Conservation (phyloP, 1,140 invertebrate genomes). For the Cyclargus thomasi region DNA sequence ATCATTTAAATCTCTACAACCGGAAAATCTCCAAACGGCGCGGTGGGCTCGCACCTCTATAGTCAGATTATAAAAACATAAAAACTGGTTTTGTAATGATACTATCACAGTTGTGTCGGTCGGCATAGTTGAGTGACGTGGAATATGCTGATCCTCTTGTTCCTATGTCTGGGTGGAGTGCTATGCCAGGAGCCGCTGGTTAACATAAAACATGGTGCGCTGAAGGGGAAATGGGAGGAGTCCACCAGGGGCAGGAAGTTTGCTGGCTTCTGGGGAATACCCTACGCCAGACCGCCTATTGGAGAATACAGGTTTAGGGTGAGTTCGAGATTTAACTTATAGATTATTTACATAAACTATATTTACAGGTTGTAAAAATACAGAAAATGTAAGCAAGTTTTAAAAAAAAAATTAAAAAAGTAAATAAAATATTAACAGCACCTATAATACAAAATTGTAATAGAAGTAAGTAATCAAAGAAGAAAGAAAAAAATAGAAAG, state of each 20-base stretch:
- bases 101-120: neutral
- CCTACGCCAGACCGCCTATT: conserved; percentile 77
- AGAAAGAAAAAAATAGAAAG: no score
- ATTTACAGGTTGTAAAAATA: no score
- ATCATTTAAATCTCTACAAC: no score
- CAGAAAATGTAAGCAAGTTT: no score
- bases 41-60: neutral
- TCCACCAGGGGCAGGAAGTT: conserved; percentile 56
- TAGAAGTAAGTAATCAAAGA: no score
- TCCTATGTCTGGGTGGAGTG: neutral
- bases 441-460: no score
- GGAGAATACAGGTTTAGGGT: conserved; percentile 75
- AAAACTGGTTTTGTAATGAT: neutral
- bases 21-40: no score
- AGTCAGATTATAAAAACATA: neutral
- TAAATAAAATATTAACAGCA: no score
- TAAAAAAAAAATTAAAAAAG: no score
- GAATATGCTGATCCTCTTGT: neutral
- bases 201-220: conserved; percentile 28
- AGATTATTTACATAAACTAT: no score
- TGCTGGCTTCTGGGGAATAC: conserved; percentile 77
- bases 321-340: neutral
- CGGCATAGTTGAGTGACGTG: neutral
- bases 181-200: neutral
- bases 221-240: conserved; percentile 48